These are phyloP conservation scores for Nineta flava DNA, from an alignment of 2,888 invertebrate genomes.

Conservation along the genomic window DNA sequence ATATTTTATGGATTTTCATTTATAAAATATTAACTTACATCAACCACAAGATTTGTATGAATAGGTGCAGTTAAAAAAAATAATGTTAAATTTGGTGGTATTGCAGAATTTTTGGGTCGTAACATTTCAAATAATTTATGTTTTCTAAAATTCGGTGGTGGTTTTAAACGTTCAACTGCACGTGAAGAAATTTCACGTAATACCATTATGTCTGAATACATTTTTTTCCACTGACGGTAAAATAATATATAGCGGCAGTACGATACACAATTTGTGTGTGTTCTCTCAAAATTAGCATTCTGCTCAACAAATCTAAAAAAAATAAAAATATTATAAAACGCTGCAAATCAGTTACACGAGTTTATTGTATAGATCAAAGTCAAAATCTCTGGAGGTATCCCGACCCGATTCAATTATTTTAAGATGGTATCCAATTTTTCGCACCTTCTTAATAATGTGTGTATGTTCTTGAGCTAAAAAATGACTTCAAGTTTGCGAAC, in stretches of 20 bases:
- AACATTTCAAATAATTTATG: neutral
- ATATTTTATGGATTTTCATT: no score
- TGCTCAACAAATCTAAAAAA: neutral
- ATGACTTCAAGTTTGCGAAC: no score
- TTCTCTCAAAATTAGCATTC: neutral
- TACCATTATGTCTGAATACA: neutral
- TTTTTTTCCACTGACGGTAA: constrained; percentile 1
- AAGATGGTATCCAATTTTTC: no score
- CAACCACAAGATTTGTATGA: neutral
- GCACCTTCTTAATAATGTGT: no score
- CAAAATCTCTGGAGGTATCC: no score
- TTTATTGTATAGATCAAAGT: no score
- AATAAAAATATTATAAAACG: no score
- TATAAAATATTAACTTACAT: neutral
- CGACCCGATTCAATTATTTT: no score
- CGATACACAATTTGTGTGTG: neutral
- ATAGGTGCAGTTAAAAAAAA: neutral
- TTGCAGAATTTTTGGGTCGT: neutral
- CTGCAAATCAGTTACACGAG: no score
- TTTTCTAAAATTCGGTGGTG: constrained; percentile 1
- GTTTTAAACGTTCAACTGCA: neutral
- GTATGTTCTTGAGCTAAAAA: no score
- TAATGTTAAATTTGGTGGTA: neutral
- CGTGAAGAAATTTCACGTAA: neutral
- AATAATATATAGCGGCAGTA: neutral